Conservation (phyloP, 2,113 vertebrate genomes). For the Redunca redunca region DNA sequence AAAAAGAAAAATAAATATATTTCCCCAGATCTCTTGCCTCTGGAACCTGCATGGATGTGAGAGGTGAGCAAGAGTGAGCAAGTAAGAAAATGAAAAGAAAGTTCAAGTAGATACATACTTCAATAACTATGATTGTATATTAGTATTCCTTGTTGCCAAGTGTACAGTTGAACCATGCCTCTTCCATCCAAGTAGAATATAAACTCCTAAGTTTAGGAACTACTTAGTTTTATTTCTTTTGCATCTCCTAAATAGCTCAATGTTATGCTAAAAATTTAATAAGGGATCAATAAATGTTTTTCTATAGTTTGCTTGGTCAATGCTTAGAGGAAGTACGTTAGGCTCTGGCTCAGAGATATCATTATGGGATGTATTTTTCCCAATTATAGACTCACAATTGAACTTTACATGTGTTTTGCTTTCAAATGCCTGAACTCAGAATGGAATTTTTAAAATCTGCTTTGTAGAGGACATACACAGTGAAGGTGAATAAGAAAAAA, state of each 20-base stretch:
- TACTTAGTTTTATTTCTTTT: neutral
- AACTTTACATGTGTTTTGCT: neutral
- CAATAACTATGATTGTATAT: neutral
- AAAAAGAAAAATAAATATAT: neutral
- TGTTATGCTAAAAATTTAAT: neutral
- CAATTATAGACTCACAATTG: conserved; percentile 9
- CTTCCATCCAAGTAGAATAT: neutral
- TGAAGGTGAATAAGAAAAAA: neutral
- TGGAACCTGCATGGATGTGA: neutral
- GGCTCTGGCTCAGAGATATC: neutral
- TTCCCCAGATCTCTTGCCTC: neutral
- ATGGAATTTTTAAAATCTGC: neutral
- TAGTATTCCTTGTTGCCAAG: neutral
- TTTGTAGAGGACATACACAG: neutral
- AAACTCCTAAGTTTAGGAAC: neutral
- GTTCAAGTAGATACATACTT: neutral
- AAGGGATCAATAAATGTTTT: neutral
- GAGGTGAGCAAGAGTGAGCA: neutral
- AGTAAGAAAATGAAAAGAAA: neutral
- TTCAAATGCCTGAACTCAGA: neutral
- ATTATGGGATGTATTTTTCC: neutral
- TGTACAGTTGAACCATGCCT: neutral
- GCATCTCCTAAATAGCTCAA: neutral
- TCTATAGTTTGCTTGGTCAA: neutral
- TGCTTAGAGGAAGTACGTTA: neutral